Conservation (phyloP, 2,113 vertebrate species). For the Hipposideros armiger region DNA sequence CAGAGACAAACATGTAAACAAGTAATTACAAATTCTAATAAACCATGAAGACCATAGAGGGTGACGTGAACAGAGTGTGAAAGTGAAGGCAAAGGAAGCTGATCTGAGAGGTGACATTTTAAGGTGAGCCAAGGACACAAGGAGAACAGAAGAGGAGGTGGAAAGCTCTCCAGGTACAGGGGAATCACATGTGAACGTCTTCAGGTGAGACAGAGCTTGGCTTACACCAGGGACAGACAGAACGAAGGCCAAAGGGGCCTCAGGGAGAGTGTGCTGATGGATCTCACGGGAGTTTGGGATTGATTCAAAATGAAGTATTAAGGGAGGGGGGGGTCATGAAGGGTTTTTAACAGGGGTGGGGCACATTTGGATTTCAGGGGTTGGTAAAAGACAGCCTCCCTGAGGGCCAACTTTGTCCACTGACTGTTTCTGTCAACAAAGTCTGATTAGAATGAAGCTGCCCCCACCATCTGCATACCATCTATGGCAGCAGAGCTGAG, state of each 20-base stretch:
- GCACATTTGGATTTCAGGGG: not conserved
- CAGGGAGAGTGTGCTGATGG: not conserved
- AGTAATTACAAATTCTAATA: not conserved
- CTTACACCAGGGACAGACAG: not conserved
- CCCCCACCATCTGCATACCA: not conserved
- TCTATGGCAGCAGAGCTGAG: not conserved
- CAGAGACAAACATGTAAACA: not conserved
- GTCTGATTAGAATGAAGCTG: not conserved
- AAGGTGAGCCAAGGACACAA: not conserved
- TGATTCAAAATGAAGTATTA: not conserved
- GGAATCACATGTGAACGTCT: rapidly evolving
- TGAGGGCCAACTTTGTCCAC: not conserved
- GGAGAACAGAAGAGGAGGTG: too few relatives aligned
- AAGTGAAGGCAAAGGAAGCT: too few relatives aligned
- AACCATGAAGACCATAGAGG: not conserved
- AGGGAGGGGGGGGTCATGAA: not conserved
- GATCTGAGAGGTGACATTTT: not conserved
- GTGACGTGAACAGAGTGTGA: not conserved
- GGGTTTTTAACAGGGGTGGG: not conserved
- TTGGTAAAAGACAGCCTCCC: not conserved
- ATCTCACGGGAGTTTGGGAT: not conserved
- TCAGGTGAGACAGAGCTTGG: not conserved
- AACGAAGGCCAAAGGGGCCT: not conserved
- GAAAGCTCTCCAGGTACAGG: not conserved
- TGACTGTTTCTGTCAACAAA: not conserved